phyloP scores from a whole-genome alignment of 2,113 vertebrate species.

The Dicaeum eximium region DNA sequence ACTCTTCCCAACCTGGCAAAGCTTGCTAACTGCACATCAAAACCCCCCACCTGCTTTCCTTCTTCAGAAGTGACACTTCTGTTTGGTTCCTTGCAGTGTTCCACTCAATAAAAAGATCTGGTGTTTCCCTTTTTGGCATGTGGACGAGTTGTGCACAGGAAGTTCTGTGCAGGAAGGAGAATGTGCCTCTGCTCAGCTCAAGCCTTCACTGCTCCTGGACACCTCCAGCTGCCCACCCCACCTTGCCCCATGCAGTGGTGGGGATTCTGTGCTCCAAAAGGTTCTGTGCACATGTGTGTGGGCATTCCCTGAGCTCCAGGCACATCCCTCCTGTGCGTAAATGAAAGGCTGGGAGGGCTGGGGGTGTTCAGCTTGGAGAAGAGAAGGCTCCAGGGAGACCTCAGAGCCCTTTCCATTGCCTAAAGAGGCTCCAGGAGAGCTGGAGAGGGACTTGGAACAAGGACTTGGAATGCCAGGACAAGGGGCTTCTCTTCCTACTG shows the following conservation, averaged over 20 bases:
- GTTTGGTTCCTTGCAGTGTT: background rate
- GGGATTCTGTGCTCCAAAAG: background rate
- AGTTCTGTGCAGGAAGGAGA: background rate
- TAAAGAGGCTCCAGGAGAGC: background rate
- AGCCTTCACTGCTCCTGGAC: background rate
- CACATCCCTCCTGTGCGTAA: background rate
- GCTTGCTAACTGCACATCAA: background rate
- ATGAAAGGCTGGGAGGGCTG: background rate
- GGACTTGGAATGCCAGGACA: fast-evolving
- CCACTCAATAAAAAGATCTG: background rate
- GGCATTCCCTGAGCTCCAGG: background rate
- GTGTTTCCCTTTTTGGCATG: background rate
- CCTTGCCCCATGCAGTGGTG: fast-evolving
- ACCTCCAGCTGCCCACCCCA: background rate
- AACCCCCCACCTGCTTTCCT: background rate
- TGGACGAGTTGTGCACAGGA: background rate
- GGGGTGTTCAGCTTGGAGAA: background rate
- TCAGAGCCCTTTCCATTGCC: background rate
- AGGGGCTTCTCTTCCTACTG: background rate
- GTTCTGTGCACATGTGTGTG: background rate
- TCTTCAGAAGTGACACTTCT: background rate
- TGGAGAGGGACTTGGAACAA: background rate
- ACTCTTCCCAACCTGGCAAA: background rate
- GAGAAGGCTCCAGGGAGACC: background rate
- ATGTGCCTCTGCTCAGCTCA: background rate